Conservation (phyloP, 2,888 invertebrate species). For the Capitulum mitella region DNA sequence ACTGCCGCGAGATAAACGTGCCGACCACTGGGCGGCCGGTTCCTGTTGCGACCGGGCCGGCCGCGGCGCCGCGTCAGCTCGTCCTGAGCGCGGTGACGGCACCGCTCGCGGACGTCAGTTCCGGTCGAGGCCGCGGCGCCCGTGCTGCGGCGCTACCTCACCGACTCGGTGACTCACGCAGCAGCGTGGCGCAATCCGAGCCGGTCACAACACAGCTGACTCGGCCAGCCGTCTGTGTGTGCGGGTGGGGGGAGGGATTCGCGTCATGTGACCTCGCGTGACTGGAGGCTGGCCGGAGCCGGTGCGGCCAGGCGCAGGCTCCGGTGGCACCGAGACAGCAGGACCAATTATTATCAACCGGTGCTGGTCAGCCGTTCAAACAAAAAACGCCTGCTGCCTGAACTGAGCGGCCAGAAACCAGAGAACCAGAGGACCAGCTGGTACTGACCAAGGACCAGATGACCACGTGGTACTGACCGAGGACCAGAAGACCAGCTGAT, state of each 20-base stretch:
- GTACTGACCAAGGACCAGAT: too few species aligned
- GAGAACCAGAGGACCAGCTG: too few species aligned
- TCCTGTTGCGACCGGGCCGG: not conserved
- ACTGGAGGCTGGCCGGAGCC: not conserved
- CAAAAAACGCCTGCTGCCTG: too few species aligned
- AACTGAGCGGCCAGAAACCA: too few species aligned
- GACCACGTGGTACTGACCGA: too few species aligned
- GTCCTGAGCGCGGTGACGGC: too few species aligned
- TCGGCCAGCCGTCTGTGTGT: too few species aligned
- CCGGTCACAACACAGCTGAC: not conserved
- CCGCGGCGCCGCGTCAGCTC: not conserved
- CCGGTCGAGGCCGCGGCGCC: not conserved
- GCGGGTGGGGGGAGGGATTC: not conserved
- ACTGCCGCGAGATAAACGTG: not conserved
- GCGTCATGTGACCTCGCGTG: constrained; percentile 1
- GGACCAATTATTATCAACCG: too few species aligned
- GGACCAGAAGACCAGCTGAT: too few species aligned
- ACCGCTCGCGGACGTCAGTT: too few species aligned
- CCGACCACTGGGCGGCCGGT: not conserved
- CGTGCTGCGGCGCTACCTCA: not conserved
- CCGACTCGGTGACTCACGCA: not conserved
- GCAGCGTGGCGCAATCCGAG: not conserved
- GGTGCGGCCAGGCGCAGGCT: not conserved
- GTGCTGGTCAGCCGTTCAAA: too few species aligned
- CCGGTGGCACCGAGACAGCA: too few species aligned